Conservation (phyloP, 2,113 vertebrate genomes). For the Hucho hucho region DNA sequence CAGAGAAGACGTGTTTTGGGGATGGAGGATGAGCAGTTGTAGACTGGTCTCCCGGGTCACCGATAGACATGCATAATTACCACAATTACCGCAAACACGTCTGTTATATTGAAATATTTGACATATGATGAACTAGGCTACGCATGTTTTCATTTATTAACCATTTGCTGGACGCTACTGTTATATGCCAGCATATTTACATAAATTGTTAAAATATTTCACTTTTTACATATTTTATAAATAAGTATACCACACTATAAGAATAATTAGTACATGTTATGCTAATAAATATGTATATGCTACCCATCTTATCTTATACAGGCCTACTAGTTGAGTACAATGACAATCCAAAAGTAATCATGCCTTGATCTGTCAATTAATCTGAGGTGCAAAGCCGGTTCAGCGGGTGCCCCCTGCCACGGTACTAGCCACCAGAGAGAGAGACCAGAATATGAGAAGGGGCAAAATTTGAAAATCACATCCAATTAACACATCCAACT, state of each 20-base stretch:
- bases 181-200: too few species aligned
- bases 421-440: conserved; percentile 20
- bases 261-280: too few species aligned
- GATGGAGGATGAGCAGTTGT: conserved; percentile 40
- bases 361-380: neutral
- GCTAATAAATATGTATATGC: neutral
- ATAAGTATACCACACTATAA: too few species aligned
- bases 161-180: neutral
- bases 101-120: conserved; percentile 40
- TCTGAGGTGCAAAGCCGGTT: neutral
- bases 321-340: neutral
- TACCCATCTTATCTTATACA: neutral
- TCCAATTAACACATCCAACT: conserved; percentile 52
- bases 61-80: conserved; percentile 6
- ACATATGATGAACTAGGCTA: neutral
- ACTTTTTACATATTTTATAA: too few species aligned
- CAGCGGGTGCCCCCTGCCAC: conserved; percentile 17
- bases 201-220: too few species aligned
- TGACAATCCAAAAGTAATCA: neutral
- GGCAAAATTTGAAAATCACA: conserved; percentile 55
- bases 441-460: conserved; percentile 29
- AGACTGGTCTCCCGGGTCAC: conserved; percentile 30
- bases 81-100: conserved; percentile 49
- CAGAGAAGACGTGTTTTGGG: conserved; percentile 30
- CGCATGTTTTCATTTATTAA: neutral